Percentiles rank a stretch among this genome's conserved stretches.
These are phyloP conservation scores for Carposina sasakii DNA, from an alignment of 1,140 invertebrate genomes.

Conservation along the genomic window DNA sequence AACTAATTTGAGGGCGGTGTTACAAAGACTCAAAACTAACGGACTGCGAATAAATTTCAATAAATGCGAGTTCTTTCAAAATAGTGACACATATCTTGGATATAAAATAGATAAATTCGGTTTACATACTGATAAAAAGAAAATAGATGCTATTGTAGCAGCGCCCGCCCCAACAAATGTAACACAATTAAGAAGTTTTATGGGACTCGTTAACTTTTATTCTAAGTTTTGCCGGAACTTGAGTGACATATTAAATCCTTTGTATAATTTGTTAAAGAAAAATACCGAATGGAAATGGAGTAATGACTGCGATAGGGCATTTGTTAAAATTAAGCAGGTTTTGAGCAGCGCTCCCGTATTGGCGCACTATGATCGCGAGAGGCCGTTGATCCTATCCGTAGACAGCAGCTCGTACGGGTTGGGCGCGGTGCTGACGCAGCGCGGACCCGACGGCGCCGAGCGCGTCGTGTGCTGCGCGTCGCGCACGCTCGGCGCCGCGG, in stretches of 20 bases:
- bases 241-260: constrained; percentile 25
- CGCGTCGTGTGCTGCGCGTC: constrained; percentile 45
- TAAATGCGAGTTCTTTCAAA: constrained; percentile 38
- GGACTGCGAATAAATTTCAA: constrained; percentile 28
- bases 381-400: constrained; percentile 51
- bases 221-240: constrained; percentile 46
- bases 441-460: constrained; percentile 23
- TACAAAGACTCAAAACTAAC: constrained; percentile 9
- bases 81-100: constrained; percentile 34
- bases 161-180: constrained; percentile 24
- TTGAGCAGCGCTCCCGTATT: constrained; percentile 24
- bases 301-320: constrained; percentile 17
- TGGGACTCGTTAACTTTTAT: constrained; percentile 40
- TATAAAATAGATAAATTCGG: constrained; percentile 31
- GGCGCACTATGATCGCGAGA: constrained; percentile 47
- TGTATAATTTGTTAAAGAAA: constrained; percentile 39
- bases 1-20: constrained; percentile 13
- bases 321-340: constrained; percentile 21
- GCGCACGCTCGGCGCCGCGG: constrained; percentile 48
- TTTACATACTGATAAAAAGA: constrained; percentile 21
- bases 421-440: constrained; percentile 62
- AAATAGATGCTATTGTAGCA: constrained; percentile 27
- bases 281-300: constrained; percentile 23
- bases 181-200: constrained; percentile 30
- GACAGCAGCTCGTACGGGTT: constrained; percentile 67